Percentiles rank a stretch among this genome's conserved stretches.
These are phyloP conservation scores for Drosophila gaucha DNA, from an alignment of 2,888 invertebrate species.

Conservation along the genomic window DNA sequence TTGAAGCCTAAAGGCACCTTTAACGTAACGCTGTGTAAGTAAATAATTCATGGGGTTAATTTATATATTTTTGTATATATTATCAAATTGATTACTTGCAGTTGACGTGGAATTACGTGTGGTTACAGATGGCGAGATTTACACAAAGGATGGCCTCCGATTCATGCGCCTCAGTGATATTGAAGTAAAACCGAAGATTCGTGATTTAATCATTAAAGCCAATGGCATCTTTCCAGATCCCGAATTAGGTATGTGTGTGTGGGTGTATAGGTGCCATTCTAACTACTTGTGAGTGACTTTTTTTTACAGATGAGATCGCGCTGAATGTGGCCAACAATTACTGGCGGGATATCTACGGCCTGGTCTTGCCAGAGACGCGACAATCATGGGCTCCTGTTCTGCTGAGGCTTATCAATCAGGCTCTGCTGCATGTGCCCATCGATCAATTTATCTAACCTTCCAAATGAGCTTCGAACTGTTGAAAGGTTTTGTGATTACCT, in stretches of 20 bases:
- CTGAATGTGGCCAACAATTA: constrained; percentile 86
- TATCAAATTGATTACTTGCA: constrained; percentile 9
- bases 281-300: not conserved
- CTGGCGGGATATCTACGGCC: constrained; percentile 86
- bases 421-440: constrained; percentile 80
- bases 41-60: not conserved
- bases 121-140: constrained; percentile 85
- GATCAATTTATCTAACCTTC: constrained; percentile 67
- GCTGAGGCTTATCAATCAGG: constrained; percentile 76
- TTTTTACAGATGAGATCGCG: constrained; percentile 76
- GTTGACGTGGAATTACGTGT: constrained; percentile 56
- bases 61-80: not conserved
- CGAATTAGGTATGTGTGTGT: constrained; percentile 87
- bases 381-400: constrained; percentile 82
- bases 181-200: constrained; percentile 87
- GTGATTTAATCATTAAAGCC: constrained; percentile 87
- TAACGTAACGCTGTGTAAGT: constrained; percentile 87
- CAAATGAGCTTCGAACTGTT: not conserved
- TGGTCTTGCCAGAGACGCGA: constrained; percentile 85
- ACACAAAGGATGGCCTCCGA: constrained; percentile 85
- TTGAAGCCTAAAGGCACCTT: constrained; percentile 87
- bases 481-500: constrained; percentile 21
- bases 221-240: constrained; percentile 88
- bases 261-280: fast-evolving
- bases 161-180: constrained; percentile 86